Evolutionary conservation across 2,888 invertebrate genomes (phyloP), one percentile per base, ranked within the genome.

Genomic region (Nemapogon koenigi): DNA sequence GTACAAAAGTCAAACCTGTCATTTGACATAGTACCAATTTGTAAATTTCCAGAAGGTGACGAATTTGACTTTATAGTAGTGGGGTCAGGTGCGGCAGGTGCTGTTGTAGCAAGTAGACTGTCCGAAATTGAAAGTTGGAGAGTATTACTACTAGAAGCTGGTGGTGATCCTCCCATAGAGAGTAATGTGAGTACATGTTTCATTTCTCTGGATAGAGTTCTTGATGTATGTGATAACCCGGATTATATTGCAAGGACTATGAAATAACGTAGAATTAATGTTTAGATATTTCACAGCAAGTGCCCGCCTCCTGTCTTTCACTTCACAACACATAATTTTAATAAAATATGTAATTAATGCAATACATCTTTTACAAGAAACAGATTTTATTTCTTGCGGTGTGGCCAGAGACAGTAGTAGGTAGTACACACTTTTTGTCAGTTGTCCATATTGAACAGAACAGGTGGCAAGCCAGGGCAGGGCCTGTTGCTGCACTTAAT

Each of bases 81-180:
- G 30, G 90, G 90, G 2, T 88, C 83, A 2, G 90, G 90, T n/a
- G 89, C 89, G 2, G 89, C 90, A 0, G 90, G 90, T 1, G 88
- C 90, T 1, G 90, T 90, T 15, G 73, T 90, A 14, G 89, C 90
- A 28, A 87, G 86, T 46, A 79, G 88, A 10, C 65, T 88, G 31
- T 86, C 86, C 1, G 88, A 88, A 57, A 68, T 84, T 3, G 59
- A 73, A 30, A 84, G 86, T 47, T 89, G 88, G 88, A 84, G 82
- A 1, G 83, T 90, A 1, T 61, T 90, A 40, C 67, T 90, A 2
- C 52, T 90, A 27, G 91, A 91, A 59, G 90, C 90, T 0, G 90
- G 90, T 1, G 86, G 86, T 1, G 86, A 90, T 58, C 49, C 52
- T 8, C 45, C 46, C 3, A 25, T 49, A 26, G 49, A 52, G 37